Conservation (phyloP, 2,888 invertebrate species). For the Zonitis immaculata region DNA sequence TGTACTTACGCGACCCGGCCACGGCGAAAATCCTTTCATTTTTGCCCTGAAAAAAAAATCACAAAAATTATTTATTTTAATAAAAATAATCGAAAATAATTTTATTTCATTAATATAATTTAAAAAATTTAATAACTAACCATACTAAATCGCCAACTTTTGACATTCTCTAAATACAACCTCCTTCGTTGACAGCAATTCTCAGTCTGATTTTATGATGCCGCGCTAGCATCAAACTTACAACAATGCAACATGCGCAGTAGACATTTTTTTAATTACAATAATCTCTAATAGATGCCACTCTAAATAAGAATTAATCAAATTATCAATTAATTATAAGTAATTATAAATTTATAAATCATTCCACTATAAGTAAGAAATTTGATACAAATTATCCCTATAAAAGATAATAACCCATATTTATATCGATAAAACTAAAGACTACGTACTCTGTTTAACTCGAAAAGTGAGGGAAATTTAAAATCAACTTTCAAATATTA, state of each 20-base stretch:
- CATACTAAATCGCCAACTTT: constrained; percentile 67
- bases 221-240: constrained; percentile 25
- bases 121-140: constrained; percentile 50
- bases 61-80: constrained; percentile 6
- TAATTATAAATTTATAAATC: no score
- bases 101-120: constrained; percentile 1
- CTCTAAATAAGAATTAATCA: no score
- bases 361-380: no score
- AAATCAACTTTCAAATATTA: neutral
- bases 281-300: neutral
- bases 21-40: constrained; percentile 95
- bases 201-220: constrained; percentile 37
- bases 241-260: no score
- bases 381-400: no score
- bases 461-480: neutral
- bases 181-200: constrained; percentile 20
- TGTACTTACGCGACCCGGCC: constrained; percentile 92
- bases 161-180: constrained; percentile 48
- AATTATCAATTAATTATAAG: no score
- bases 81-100: constrained; percentile 33
- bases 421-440: no score
- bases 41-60: constrained; percentile 74
- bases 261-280: no score
- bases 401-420: no score
- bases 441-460: neutral